These are phyloP conservation scores for Caenorhabditis wallacei DNA, from an alignment of 2,888 invertebrate species.

Conservation along the genomic window DNA sequence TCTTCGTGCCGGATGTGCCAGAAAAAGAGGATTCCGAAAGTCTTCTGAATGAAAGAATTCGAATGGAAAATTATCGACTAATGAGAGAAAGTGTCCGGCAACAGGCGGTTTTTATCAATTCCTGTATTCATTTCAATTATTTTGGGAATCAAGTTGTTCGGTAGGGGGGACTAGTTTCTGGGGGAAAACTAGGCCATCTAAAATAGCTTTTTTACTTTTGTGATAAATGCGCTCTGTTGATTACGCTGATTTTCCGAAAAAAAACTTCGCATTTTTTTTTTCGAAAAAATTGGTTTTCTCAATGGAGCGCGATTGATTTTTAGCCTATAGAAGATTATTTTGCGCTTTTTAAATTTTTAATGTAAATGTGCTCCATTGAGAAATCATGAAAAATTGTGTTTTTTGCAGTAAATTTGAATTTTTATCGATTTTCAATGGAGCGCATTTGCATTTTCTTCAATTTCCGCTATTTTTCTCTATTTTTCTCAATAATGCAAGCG, in stretches of 20 bases:
- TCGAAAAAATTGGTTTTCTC: too few relatives aligned
- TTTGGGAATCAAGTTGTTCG: slow-evolving; percentile 44
- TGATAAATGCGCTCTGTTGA: too few relatives aligned
- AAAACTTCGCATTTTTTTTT: not conserved
- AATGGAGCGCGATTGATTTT: too few relatives aligned
- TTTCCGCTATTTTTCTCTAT: too few relatives aligned
- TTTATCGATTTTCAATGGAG: too few relatives aligned
- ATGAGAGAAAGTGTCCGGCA: slow-evolving; percentile 32
- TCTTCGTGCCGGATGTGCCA: slow-evolving; percentile 29
- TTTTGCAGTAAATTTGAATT: not conserved
- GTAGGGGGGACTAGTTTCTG: not conserved
- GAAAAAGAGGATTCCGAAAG: not conserved
- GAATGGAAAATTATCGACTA: slow-evolving; percentile 28
- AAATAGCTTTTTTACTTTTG: too few relatives aligned
- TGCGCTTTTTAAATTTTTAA: not conserved
- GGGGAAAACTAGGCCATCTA: not conserved
- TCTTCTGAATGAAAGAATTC: slow-evolving; percentile 28
- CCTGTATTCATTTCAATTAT: slow-evolving; percentile 25
- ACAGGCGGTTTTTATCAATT: slow-evolving; percentile 42
- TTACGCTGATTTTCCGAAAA: not conserved
- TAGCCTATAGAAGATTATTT: too few relatives aligned
- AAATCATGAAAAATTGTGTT: too few relatives aligned
- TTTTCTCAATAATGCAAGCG: too few relatives aligned
- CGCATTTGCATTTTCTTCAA: too few relatives aligned
- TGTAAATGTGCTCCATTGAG: not conserved